phyloP scores from a whole-genome alignment of 2,113 vertebrate species.

The Apodemus sylvaticus region DNA sequence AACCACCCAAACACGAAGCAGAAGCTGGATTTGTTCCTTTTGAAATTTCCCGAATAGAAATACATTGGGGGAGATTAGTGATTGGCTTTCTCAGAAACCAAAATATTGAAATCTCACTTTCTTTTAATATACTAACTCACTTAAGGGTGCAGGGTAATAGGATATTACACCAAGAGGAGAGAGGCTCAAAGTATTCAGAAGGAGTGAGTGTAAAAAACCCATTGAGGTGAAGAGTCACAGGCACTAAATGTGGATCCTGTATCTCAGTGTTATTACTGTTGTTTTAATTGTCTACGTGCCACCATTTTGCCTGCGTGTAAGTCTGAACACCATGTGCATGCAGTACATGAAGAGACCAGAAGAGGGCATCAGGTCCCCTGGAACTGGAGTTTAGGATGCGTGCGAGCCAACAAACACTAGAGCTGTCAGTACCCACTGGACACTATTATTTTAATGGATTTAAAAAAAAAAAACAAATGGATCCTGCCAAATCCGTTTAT shows the following conservation, averaged over 20 bases:
- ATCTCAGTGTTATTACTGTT: neutral
- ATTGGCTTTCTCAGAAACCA: neutral
- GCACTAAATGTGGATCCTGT: neutral
- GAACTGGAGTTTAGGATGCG: neutral
- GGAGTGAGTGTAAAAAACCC: neutral
- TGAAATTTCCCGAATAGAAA: constrained; percentile 8
- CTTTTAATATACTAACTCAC: neutral
- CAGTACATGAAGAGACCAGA: neutral
- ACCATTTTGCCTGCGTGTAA: neutral
- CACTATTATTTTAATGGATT: neutral
- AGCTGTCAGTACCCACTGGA: neutral
- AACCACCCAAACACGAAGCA: neutral
- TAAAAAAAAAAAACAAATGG: neutral
- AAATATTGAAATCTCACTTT: neutral
- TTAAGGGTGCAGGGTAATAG: neutral
- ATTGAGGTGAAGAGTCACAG: neutral
- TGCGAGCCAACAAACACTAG: neutral
- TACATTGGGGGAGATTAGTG: constrained; percentile 7
- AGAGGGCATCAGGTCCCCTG: neutral
- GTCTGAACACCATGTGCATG: too few relatives aligned
- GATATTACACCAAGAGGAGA: neutral
- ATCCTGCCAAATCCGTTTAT: neutral
- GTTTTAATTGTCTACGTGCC: neutral
- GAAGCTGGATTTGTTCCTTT: neutral
- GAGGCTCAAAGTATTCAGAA: neutral